Evolutionary conservation across 2,797 vertebrate species (phyloP).

Genomic region (Neoniphon sammara): DNA sequence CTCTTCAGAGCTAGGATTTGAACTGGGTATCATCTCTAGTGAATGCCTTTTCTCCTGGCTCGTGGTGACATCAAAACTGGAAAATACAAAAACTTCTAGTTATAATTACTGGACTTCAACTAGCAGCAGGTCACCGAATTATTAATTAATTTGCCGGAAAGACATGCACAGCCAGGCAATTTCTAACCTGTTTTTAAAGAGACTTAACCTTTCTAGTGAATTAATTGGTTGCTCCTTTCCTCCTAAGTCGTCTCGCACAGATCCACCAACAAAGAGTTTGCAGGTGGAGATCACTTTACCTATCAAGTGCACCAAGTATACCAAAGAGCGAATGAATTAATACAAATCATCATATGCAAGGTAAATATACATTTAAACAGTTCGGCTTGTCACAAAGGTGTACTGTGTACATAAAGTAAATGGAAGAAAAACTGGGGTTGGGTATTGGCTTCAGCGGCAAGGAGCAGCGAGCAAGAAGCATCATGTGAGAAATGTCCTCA

Average conservation of each 20-base stretch:
- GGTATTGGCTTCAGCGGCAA: too few species aligned
- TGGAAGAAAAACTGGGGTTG: too few species aligned
- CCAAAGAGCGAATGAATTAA: background rate
- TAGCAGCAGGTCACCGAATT: too few species aligned
- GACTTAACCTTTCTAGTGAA: slow-evolving; percentile 75
- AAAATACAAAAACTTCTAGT: slow-evolving; percentile 18
- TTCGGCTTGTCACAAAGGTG: too few species aligned
- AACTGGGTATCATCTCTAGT: slow-evolving; percentile 71
- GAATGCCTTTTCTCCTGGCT: slow-evolving; percentile 7
- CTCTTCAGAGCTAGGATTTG: slow-evolving; percentile 71
- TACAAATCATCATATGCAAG: background rate
- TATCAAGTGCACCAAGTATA: slow-evolving; percentile 42
- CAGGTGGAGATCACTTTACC: slow-evolving; percentile 71
- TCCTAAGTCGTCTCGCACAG: slow-evolving; percentile 68
- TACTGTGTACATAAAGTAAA: too few species aligned
- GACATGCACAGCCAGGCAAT: background rate
- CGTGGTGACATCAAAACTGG: slow-evolving; percentile 64
- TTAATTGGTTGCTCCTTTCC: slow-evolving; percentile 23
- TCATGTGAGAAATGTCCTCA: too few species aligned
- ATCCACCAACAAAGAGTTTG: slow-evolving; percentile 67
- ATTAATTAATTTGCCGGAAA: background rate
- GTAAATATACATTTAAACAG: too few species aligned
- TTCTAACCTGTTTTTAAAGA: background rate
- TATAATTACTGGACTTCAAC: background rate
- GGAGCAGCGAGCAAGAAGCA: too few species aligned